Base-by-base conservation (phyloP, 1,140 invertebrate species). In the Drosophila grimshawi region DNA sequence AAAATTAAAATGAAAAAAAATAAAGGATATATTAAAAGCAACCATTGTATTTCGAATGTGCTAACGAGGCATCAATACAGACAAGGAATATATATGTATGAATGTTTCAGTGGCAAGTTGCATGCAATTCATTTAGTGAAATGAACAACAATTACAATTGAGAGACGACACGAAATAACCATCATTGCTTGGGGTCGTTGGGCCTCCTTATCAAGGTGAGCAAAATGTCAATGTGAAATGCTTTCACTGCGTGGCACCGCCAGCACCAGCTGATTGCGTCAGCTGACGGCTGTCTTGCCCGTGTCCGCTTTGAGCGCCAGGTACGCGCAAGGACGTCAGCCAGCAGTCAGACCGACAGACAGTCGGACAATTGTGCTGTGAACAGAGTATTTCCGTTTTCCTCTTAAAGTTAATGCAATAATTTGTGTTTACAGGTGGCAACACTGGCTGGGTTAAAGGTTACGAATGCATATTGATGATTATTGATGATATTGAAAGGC, bases 161-260 rank as follows among this genome's bases (percentile, higher is more conserved):
- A 65, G 57, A 46, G 27, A 74, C 63, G 49, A 72, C 68, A 76
- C 72, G 73, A 67, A 60, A 19, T 45, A 56, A 43, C 33, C 57
- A 49, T n/a, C 32, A 43, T 30, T 52, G 35, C 11, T 0, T 30
- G 48, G 49, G 27, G 19, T 4, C n/a, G 39, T 49, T 3, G 19
- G 43, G 5, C 51, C 51, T 52, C 48, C 53, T 71, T 55, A 65
- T 61, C 73, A 86, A 78, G 82, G 76, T 81, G 80, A 77, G 57
- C 48, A 59, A 74, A 85, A 77, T 80, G 77, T 78, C 74, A 80
- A 55, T 49, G 55, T 19, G 52, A 43, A 43, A 30, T n/a, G 10
- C 41, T 59, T 29, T 32, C 29, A 10, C 49, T 43, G 49, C 32
- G 29, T 37, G 57, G 27, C 35, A 51, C 30, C 4, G 2, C 27